These are phyloP conservation scores for Ceyx cyanopectus DNA, from an alignment of 2,113 vertebrate genomes.

Conservation along the genomic window DNA sequence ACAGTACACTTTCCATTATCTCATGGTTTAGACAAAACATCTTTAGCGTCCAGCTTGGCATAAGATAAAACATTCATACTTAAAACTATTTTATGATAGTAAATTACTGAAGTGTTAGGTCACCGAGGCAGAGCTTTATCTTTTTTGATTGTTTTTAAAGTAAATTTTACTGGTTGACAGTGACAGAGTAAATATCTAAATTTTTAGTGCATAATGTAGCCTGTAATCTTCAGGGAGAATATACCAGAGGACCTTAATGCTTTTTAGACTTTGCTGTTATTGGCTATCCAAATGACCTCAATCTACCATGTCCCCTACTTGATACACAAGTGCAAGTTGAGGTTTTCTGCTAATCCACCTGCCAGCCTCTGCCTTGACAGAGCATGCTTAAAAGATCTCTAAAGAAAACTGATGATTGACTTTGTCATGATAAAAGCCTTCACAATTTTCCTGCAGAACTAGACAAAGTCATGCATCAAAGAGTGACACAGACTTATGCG, in stretches of 20 bases:
- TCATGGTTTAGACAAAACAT: conserved; percentile 75
- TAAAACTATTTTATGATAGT: conserved; percentile 72
- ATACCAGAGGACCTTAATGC: neutral
- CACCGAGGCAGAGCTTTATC: conserved; percentile 60
- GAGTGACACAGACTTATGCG: neutral
- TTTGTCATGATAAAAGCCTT: neutral
- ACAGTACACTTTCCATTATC: conserved; percentile 74
- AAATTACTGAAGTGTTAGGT: conserved; percentile 71
- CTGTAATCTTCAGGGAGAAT: neutral
- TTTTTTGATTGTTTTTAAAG: conserved; percentile 18
- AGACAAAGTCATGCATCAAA: neutral
- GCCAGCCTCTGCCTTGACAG: neutral
- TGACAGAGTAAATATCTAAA: conserved; percentile 27
- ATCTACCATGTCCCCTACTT: neutral
- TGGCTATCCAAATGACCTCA: neutral
- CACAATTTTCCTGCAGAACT: neutral
- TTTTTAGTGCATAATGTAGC: neutral
- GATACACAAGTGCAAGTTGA: neutral
- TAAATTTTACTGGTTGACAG: conserved; percentile 62
- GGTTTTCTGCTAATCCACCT: neutral
- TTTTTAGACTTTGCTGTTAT: neutral
- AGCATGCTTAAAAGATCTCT: neutral
- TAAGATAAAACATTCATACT: conserved; percentile 63
- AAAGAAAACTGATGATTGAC: neutral
- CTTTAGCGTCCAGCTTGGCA: conserved; percentile 65